Evolutionary conservation across 2,113 vertebrate species (phyloP), one percentile per base, ranked within the genome.

Genomic region (Lasiurus cinereus): DNA sequence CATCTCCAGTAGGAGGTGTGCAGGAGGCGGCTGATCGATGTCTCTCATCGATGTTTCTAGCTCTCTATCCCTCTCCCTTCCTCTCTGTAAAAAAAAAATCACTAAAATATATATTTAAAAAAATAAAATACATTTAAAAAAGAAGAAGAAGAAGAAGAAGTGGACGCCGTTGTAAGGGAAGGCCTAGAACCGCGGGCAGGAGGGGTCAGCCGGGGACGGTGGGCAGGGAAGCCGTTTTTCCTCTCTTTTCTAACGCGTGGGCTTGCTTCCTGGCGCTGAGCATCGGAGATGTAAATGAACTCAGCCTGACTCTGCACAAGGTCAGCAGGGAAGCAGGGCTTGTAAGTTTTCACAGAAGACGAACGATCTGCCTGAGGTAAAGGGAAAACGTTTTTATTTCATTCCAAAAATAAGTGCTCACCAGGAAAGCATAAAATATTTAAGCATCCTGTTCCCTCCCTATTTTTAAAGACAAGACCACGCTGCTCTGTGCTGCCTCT

Each of bases 371-470:
- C 74, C 93, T 62, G 59, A 62, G 59, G 29, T 82, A 82, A 82
- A 95, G 91, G 89, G 29, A 52, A 67, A 74, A 36, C 12, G 19
- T 94, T 96, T 46, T 69, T 89, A 80, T 73, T 87, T 73, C 24
- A 87, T 54, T 91, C 48, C 33, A 62, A 93, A 96, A 85, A 87
- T 90, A 92, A 95, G 78, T 64, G 15, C 59, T 43, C 7, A 54
- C 36, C n/a, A 91, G 96, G 67, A 96, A 77, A 82, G 4, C 96
- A 90, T 85, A 76, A 96, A 95, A 88, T 80, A 94, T 90, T 95
- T 92, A 96, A 86, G 73, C 74, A 33, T 86, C 48, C 31, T 85
- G 3, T 36, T 88, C 73, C 43, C 16, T 96, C 93, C 64, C 76
- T 95, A 36, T 93, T 95, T 93, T 94, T 84, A 66, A 82, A 90